These are phyloP conservation scores for Tauraco hartlaubi DNA, from an alignment of 2,797 vertebrate species.

Conservation along the genomic window DNA sequence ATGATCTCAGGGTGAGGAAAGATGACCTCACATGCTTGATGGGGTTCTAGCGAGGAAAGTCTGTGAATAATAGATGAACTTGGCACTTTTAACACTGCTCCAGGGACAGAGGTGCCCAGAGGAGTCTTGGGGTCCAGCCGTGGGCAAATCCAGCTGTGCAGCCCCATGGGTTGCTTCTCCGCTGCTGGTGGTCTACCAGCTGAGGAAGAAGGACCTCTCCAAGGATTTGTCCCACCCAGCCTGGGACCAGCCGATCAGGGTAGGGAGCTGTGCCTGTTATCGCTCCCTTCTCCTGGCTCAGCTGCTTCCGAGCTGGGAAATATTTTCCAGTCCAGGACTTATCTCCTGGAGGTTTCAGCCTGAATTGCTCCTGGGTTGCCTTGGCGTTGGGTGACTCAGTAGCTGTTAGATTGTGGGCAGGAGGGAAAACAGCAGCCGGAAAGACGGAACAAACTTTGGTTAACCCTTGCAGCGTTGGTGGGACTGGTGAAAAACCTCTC, in stretches of 20 bases:
- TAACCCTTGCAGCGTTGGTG: background rate
- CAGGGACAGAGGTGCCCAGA: background rate
- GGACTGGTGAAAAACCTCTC: background rate
- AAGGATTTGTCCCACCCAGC: background rate
- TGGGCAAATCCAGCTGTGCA: background rate
- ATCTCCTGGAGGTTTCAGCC: background rate
- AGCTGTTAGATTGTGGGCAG: background rate
- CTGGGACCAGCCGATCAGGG: too few species aligned
- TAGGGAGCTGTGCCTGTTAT: background rate
- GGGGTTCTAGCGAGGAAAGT: too few species aligned
- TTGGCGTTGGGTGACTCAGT: background rate
- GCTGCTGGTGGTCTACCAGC: background rate
- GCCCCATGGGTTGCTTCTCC: background rate
- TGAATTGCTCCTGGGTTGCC: background rate
- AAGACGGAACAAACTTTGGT: background rate
- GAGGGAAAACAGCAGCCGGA: background rate
- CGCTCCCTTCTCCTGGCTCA: background rate
- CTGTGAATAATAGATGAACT: too few species aligned
- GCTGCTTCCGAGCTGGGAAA: background rate
- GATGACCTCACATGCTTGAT: fast-evolving
- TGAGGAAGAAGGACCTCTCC: too few species aligned
- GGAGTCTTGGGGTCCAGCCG: background rate
- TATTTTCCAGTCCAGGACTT: background rate
- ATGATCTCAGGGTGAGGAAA: background rate
- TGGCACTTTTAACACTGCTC: too few species aligned